Base-by-base conservation (phyloP, 2,888 invertebrate genomes). In the Scaptomyza flava region DNA sequence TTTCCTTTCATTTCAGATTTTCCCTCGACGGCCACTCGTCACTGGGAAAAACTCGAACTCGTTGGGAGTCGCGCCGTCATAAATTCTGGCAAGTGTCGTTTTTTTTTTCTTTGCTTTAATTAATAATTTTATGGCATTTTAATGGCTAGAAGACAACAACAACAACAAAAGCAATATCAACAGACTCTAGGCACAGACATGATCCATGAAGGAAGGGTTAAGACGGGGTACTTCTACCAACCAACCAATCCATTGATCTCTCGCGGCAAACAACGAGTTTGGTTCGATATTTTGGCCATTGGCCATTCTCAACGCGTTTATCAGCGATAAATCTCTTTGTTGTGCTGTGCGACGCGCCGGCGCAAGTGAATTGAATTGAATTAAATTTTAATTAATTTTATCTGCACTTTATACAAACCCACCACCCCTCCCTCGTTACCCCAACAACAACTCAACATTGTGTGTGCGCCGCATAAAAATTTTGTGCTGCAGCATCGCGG, bases 81-180 rank as follows among this genome's bases (percentile, higher is more conserved):
- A 88, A 88, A 88, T 83, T 81, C 9, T 75, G 79, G 75, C 72
- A 77, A 88, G 87, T 86, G 69, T 77, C 79, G n/a, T n/a, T n/a
- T n/a, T n/a, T n/a, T n/a, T n/a, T n/a, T 79, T 72, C 83, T n/a
- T 38, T 41, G 63, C 85, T 66, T 84, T 89, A 87, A 83, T 87
- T 87, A 87, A 89, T 87, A 88, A 87, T 87, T 89, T 87, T 81
- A 89, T 87, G 68, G 87, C 80, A 79, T 87, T 87, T 89, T 87
- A 89, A 87, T 87, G 86, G 89, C 57, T 68, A 41, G 42, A 62
- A 64, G 65, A 48, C 34, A 27, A 20, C 48, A 76, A 58, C 52
- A 64, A 52, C 76, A 82, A 14, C 38, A 38, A 8, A 6, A 31
- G 9, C 9, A n/a, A 36, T n/a, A 86, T 79, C 84, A 68, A 17